Evolutionary conservation across 2,113 vertebrate genomes (phyloP).

Genomic region (Microtus pennsylvanicus): DNA sequence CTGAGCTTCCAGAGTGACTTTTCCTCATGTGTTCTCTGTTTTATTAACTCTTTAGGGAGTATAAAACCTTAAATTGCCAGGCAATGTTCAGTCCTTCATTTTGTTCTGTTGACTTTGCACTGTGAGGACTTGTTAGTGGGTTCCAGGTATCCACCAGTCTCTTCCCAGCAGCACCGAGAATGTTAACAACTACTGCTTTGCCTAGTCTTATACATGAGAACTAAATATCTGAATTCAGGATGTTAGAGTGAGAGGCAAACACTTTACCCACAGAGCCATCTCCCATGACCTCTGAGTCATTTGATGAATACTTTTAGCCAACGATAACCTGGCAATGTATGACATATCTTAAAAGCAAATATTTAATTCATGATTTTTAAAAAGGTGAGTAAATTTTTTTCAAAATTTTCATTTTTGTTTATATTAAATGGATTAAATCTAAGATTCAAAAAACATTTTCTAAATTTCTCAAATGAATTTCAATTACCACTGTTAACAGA

Average conservation of each 20-base stretch:
- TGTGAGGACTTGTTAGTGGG: background rate
- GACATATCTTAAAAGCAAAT: conserved; percentile 21
- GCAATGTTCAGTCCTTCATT: background rate
- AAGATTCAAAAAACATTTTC: background rate
- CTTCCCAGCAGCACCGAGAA: background rate
- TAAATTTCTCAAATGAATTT: conserved; percentile 8
- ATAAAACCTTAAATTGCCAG: background rate
- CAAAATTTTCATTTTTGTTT: background rate
- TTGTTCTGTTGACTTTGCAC: background rate
- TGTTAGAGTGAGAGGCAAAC: background rate
- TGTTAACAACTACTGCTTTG: background rate
- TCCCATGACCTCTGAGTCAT: too few species aligned
- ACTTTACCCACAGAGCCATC: background rate
- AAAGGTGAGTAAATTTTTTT: background rate
- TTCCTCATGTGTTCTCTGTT: background rate
- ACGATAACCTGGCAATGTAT: background rate
- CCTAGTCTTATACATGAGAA: too few species aligned
- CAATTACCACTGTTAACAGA: background rate
- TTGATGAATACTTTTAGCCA: background rate
- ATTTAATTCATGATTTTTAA: background rate
- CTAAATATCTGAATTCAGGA: background rate
- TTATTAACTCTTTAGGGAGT: background rate
- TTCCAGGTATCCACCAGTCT: background rate
- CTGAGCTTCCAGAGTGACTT: background rate
- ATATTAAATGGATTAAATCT: background rate